Base-by-base conservation (phyloP, 2,888 invertebrate species). In the Drosophila anomalata region DNA sequence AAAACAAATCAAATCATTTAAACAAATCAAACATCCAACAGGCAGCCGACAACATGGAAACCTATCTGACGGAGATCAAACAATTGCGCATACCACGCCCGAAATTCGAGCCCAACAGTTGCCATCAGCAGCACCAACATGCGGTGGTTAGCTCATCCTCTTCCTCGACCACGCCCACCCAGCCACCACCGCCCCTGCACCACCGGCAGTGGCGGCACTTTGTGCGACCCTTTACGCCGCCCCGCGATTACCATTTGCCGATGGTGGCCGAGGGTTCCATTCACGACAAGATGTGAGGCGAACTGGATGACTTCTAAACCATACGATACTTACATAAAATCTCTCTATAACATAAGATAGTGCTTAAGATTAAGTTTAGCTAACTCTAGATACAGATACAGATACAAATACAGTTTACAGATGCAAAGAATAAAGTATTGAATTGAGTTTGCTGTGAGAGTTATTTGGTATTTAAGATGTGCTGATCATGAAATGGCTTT, bases 51-150 rank as follows among this genome's bases (percentile, higher is more conserved):
- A 47, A 73, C 79, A 97, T 97, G 96, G 97, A 97, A 90, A 95
- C 96, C 80, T 96, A 96, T 96, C 92, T 96, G 87, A 95, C 94
- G 76, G 96, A 97, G 91, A 95, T 97, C 51, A 96, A 96, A 91
- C 94, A 96, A 78, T 95, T 97, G 73, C 93, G 95, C 81, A 97
- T 97, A 84, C 97, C 97, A 26, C 94, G 97, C 76, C 97, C 97
- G 5, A 97, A 97, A 93, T 96, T 96, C 89, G 93, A 89, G 67
- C 87, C 90, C 22, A 93, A 90, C 88, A 93, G 90, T 89, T 83
- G 82, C 79, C 87, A 85, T 46, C 82, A 83, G 75, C 87, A 87
- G 70, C 84, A 82, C 74, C 82, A 83, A 51, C 82, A 83, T 70
- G 77, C 77, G 72, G 65, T 74, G 51, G 56, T 59, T 9, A 44